Evolutionary conservation across 2,797 vertebrate species (phyloP).

Genomic region (Onychomys arenicola): DNA sequence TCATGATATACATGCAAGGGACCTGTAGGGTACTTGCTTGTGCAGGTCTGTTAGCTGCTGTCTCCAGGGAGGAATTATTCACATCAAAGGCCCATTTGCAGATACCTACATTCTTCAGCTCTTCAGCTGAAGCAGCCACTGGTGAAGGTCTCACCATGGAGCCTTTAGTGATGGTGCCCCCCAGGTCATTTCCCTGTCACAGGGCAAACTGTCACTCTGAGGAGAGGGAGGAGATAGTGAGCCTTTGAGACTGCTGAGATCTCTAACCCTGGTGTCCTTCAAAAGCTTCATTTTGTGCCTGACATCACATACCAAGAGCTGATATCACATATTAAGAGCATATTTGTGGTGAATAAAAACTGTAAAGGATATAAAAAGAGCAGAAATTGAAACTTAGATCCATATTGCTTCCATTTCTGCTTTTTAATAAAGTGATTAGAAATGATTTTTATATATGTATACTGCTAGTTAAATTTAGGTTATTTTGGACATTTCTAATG

Average conservation of each 20-base stretch:
- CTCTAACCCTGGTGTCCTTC: background rate
- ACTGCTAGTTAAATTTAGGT: background rate
- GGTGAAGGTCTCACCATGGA: background rate
- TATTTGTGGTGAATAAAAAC: background rate
- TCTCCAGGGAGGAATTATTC: background rate
- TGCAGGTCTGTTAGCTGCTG: background rate
- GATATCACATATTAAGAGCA: background rate
- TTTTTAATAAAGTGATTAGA: slow-evolving; percentile 33
- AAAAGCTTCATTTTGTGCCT: slow-evolving; percentile 21
- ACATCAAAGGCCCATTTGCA: background rate
- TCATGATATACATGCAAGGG: too few species aligned
- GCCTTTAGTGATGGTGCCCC: background rate
- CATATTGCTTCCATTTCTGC: slow-evolving; percentile 34
- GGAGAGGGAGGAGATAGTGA: background rate
- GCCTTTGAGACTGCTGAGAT: background rate
- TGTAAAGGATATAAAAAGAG: background rate
- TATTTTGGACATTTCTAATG: background rate
- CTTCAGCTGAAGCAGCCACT: background rate
- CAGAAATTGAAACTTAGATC: slow-evolving; percentile 51
- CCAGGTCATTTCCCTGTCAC: background rate
- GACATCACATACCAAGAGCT: background rate
- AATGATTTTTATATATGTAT: slow-evolving; percentile 26
- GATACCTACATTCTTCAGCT: background rate
- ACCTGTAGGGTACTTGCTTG: background rate
- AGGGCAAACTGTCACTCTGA: background rate